Conservation (phyloP, 2,888 invertebrate species). For the Pachydiplax longipennis region DNA sequence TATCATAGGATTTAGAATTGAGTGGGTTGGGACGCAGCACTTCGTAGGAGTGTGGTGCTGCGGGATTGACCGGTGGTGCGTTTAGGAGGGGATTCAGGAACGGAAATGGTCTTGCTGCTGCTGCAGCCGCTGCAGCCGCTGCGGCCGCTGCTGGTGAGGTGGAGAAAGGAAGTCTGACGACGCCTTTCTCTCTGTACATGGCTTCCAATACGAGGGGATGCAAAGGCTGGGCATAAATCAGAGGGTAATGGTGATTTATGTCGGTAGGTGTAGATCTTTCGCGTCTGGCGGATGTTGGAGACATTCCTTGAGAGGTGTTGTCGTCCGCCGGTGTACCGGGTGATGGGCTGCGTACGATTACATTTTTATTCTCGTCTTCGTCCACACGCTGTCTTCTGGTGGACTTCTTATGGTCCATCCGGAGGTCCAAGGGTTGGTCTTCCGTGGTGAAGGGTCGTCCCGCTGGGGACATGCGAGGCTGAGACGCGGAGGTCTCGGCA, state of each 20-base stretch:
- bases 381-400: constrained; percentile 58
- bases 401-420: constrained; percentile 82
- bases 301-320: constrained; percentile 40
- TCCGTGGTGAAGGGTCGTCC: constrained; percentile 64
- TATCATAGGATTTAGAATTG: constrained; percentile 60
- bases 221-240: constrained; percentile 69
- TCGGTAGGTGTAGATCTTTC: constrained; percentile 48
- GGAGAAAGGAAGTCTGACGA: constrained; percentile 70
- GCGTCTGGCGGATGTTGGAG: constrained; percentile 17
- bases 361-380: constrained; percentile 87
- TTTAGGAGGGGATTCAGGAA: constrained; percentile 45
- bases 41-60: constrained; percentile 60
- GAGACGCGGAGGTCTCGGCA: constrained; percentile 58
- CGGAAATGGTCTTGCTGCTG: constrained; percentile 45
- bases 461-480: constrained; percentile 67
- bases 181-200: constrained; percentile 67
- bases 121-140: constrained; percentile 52
- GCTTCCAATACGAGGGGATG: constrained; percentile 77
- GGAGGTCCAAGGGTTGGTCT: constrained; percentile 87
- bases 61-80: constrained; percentile 53
- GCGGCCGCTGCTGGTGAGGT: constrained; percentile 57
- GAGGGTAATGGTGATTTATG: constrained; percentile 56
- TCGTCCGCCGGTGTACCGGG: constrained; percentile 50
- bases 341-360: constrained; percentile 63
- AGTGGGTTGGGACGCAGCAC: constrained; percentile 65